Evolutionary conservation across 2,797 vertebrate species (phyloP).

Genomic region (Miichthys miiuy): DNA sequence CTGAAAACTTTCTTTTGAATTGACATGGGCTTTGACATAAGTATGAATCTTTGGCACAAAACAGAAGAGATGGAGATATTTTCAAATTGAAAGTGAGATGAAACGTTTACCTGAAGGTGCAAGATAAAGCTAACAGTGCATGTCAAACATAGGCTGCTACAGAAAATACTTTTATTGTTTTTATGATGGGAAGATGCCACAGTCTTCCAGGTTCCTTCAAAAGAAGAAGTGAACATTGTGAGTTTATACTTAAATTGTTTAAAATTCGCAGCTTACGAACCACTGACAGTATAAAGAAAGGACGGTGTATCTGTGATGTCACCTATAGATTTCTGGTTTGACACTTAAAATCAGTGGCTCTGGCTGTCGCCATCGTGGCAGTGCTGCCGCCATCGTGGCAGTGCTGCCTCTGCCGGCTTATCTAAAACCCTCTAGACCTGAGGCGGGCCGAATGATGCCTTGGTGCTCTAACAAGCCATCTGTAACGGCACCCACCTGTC

Average conservation of each 20-base stretch:
- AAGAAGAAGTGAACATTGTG: not conserved
- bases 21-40: conserved; percentile 7
- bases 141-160: not conserved
- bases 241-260: not conserved
- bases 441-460: too few species aligned
- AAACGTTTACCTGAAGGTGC: not conserved
- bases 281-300: too few species aligned
- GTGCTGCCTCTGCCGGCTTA: too few species aligned
- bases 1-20: conserved; percentile 46
- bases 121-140: not conserved
- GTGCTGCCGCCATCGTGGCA: too few species aligned
- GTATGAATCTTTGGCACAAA: conserved; percentile 29
- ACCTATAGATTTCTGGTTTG: too few species aligned
- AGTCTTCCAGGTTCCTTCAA: not conserved
- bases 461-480: too few species aligned
- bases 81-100: conserved; percentile 22
- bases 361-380: too few species aligned
- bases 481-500: too few species aligned
- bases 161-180: not conserved
- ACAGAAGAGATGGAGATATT: conserved; percentile 2
- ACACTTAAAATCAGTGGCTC: too few species aligned
- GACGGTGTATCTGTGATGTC: too few species aligned
- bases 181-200: not conserved
- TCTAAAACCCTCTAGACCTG: too few species aligned
- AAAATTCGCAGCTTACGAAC: too few species aligned